Evolutionary conservation across 1,140 invertebrate species (phyloP), one percentile per base, ranked within the genome.

Genomic region (Thaumetopoea pityocampa): DNA sequence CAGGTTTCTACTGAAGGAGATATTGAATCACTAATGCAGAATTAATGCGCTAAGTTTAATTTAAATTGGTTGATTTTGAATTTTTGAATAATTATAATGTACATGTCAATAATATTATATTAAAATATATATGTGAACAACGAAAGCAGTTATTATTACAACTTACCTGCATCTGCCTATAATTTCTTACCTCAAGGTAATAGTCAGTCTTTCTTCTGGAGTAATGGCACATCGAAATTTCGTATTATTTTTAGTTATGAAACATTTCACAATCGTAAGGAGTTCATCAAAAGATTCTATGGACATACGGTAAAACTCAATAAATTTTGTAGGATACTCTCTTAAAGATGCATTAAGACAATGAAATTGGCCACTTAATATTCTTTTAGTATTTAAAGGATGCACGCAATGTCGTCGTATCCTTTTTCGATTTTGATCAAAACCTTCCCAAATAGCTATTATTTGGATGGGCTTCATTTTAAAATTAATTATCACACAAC

Each of bases 401-500:
- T n/a, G n/a, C n/a, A n/a, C n/a, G n/a, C n/a, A n/a, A n/a, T n/a
- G n/a, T n/a, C n/a, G n/a, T n/a, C 18, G 18, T 4, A 5, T 23
- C 22, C 22, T 23, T 23, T 33, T 33, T 33, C 30, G 18, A 7
- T 33, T 19, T 22, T 33, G 30, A 20, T 33, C 30, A 12, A 22
- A 14, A 22, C 20, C 33, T 22, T 36, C 33, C 33, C 33, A 35
- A 35, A 35, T 35, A 35, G 33, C 33, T 11, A 24, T 36, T 36
- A 36, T 29, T 38, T 29, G 24, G 36, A 38, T 28, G 22, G 24
- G 36, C 26, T 38, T 29, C 36, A 38, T 29, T 38, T 28, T 38
- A 38, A 38, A 38, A 36, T 28, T 38, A 15, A 38, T 5, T 37
- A 37, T 27, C 23, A 27, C 24, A 37, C 24, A 37, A 37, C 22